A percentile compares a stretch with the other conserved stretches of the same genome.
These are phyloP conservation scores for Engystomops pustulosus DNA, from an alignment of 2,113 vertebrate genomes.

Conservation along the genomic window DNA sequence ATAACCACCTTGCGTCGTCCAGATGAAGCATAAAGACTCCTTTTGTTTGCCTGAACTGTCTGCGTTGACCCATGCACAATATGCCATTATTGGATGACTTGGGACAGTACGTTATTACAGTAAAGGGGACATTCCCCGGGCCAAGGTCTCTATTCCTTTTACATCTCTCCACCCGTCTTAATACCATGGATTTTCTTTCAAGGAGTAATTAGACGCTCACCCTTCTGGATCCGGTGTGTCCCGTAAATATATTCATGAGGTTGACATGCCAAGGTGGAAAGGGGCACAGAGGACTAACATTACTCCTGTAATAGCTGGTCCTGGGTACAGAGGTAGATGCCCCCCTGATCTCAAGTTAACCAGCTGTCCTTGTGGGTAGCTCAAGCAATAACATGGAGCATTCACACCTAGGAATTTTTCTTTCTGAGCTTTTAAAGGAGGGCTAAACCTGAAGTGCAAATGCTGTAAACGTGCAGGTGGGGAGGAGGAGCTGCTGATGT, in stretches of 20 bases:
- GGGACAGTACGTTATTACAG: constrained; percentile 75
- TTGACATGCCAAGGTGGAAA: neutral
- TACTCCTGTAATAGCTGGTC: neutral
- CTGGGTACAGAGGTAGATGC: neutral
- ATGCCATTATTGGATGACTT: constrained; percentile 76
- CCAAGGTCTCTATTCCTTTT: constrained; percentile 63
- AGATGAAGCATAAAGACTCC: constrained; percentile 75
- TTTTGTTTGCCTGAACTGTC: constrained; percentile 76
- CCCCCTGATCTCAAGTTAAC: neutral
- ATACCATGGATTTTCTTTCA: constrained; percentile 13
- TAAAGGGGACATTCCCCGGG: constrained; percentile 67
- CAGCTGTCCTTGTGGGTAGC: neutral
- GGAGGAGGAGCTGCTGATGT: neutral
- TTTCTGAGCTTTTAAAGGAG: neutral
- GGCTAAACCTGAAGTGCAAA: neutral
- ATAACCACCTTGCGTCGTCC: constrained; percentile 73
- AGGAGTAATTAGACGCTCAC: neutral
- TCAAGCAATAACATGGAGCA: neutral
- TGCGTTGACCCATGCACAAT: constrained; percentile 73
- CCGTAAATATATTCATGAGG: constrained; percentile 13
- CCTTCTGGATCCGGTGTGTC: neutral
- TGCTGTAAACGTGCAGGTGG: neutral
- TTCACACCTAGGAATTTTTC: neutral
- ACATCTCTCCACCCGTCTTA: constrained; percentile 60
- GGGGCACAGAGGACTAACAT: neutral